phyloP scores from a whole-genome alignment of 1,140 invertebrate genomes.

The Cardiocondyla obscurior region DNA sequence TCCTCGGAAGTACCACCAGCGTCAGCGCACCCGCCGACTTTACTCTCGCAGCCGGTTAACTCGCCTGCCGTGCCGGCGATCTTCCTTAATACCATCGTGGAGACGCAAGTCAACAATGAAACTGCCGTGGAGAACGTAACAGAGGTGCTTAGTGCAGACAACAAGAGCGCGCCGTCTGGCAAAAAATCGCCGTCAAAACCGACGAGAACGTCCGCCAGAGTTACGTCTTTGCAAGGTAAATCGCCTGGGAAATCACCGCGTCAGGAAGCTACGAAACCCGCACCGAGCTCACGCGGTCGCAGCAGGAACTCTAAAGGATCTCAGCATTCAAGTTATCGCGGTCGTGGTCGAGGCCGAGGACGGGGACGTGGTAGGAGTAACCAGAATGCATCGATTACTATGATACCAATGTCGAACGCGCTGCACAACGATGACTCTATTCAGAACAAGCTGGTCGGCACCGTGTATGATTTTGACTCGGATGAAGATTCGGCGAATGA shows the following conservation, averaged over 20 bases:
- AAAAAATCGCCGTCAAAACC: slow-evolving; percentile 88
- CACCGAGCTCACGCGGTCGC: slow-evolving; percentile 70
- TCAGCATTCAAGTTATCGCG: slow-evolving; percentile 77
- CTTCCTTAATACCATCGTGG: slow-evolving; percentile 64
- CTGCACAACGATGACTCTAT: slow-evolving; percentile 85
- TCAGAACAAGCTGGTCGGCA: slow-evolving; percentile 91
- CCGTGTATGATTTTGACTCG: slow-evolving; percentile 94
- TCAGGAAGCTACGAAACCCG: slow-evolving; percentile 75
- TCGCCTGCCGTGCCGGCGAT: slow-evolving; percentile 55
- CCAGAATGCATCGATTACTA: slow-evolving; percentile 78
- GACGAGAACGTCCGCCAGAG: slow-evolving; percentile 86
- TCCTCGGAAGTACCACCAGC: neutral
- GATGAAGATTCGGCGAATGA: slow-evolving; percentile 91
- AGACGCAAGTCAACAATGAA: slow-evolving; percentile 31
- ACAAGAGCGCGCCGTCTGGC: slow-evolving; percentile 77
- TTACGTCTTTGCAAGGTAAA: slow-evolving; percentile 86
- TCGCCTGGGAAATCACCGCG: slow-evolving; percentile 91
- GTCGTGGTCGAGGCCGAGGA: slow-evolving; percentile 88
- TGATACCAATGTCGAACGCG: slow-evolving; percentile 74
- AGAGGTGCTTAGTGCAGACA: slow-evolving; percentile 45
- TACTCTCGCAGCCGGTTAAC: slow-evolving; percentile 40
- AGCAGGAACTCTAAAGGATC: slow-evolving; percentile 83
- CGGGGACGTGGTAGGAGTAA: slow-evolving; percentile 84
- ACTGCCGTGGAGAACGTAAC: slow-evolving; percentile 35
- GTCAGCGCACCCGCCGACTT: neutral